Conservation (phyloP, 2,113 vertebrate genomes). For the Megaptera novaeangliae region DNA sequence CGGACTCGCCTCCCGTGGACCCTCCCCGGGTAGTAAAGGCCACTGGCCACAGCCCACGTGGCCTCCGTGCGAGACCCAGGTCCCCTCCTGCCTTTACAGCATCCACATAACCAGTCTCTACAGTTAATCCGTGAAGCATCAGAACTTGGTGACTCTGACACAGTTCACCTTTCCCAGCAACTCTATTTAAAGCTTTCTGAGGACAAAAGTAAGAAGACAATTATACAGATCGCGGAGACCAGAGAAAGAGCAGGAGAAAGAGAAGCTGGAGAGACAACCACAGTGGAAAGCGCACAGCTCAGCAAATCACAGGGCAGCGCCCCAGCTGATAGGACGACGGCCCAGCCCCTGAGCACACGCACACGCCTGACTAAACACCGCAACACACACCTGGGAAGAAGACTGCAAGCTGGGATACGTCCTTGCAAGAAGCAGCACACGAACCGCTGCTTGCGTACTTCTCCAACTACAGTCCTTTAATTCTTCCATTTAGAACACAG, state of each 20-base stretch:
- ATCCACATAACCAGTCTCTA: background rate
- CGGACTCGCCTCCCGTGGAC: fast-evolving
- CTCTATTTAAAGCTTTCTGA: slow-evolving; percentile 47
- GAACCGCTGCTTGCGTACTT: slow-evolving; percentile 77
- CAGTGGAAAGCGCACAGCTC: slow-evolving; percentile 69
- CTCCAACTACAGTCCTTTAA: slow-evolving; percentile 80
- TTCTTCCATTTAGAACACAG: slow-evolving; percentile 77
- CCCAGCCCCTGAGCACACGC: slow-evolving; percentile 80
- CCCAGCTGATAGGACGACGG: slow-evolving; percentile 67
- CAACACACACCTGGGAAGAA: slow-evolving; percentile 77
- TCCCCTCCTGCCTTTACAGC: background rate
- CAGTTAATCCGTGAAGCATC: background rate
- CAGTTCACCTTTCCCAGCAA: slow-evolving; percentile 22
- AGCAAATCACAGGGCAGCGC: slow-evolving; percentile 77
- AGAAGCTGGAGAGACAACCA: slow-evolving; percentile 66
- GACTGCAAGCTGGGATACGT: slow-evolving; percentile 81
- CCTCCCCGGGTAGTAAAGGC: background rate
- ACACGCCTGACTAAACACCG: slow-evolving; percentile 78
- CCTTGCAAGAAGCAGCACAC: slow-evolving; percentile 77
- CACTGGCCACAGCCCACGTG: fast-evolving
- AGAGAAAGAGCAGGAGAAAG: slow-evolving; percentile 11
- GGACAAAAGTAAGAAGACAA: slow-evolving; percentile 69
- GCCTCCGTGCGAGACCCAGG: fast-evolving
- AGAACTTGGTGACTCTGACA: background rate
- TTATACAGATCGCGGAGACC: slow-evolving; percentile 53